Evolutionary conservation across 2,113 vertebrate genomes (phyloP).

Genomic region (Leptobrachium ailaonicum): DNA sequence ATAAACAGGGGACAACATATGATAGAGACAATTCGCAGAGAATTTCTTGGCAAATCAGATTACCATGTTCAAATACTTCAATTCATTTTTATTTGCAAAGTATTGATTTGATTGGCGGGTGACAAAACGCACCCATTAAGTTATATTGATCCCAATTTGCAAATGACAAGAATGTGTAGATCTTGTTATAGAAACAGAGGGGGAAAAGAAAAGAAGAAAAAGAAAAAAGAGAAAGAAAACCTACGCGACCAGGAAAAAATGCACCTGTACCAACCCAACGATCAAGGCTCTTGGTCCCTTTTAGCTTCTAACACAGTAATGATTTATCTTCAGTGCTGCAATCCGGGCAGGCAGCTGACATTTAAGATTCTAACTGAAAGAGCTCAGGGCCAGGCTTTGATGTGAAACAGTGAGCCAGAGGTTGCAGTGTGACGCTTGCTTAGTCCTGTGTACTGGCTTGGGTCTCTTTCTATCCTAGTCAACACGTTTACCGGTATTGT

Average conservation of each 20-base stretch:
- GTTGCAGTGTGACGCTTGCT: conserved; percentile 25
- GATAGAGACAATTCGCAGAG: no score
- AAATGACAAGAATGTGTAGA: background rate
- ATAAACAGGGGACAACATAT: no score
- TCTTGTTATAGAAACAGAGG: background rate
- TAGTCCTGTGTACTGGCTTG: conserved; percentile 25
- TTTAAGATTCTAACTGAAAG: conserved; percentile 44
- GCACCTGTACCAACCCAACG: conserved; percentile 14
- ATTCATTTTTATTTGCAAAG: conserved; percentile 9
- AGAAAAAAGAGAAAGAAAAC: background rate
- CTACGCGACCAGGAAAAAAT: background rate
- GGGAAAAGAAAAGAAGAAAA: background rate
- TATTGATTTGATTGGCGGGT: background rate
- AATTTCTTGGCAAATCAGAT: background rate
- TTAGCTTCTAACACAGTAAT: conserved; percentile 39
- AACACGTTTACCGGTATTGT: conserved; percentile 26
- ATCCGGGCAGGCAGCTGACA: conserved; percentile 44
- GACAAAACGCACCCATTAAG: background rate
- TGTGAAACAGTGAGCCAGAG: conserved; percentile 36
- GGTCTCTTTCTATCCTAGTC: conserved; percentile 33
- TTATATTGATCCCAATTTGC: background rate
- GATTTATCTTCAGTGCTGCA: conserved; percentile 35
- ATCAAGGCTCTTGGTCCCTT: conserved; percentile 26
- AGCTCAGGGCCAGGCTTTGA: conserved; percentile 41
- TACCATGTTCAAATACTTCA: background rate